phyloP scores from a whole-genome alignment of 2,113 vertebrate genomes.

The Calypte anna region DNA sequence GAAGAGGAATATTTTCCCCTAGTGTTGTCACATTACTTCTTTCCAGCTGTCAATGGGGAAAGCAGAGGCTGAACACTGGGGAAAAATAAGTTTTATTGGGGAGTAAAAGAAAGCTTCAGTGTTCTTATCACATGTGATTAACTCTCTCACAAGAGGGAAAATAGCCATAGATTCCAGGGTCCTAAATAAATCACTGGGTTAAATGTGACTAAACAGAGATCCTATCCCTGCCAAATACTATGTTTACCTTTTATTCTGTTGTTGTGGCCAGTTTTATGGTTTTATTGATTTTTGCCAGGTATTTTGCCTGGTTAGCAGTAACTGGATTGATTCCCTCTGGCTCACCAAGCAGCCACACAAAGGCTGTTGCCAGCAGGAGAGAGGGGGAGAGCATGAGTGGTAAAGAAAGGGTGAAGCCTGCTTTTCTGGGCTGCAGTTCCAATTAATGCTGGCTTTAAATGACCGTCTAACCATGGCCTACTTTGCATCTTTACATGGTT shows the following conservation, averaged over 20 bases:
- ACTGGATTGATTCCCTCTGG: not conserved
- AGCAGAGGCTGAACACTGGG: not conserved
- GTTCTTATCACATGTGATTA: not conserved
- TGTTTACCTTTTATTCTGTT: not conserved
- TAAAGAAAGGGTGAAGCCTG: not conserved
- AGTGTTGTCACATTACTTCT: not conserved
- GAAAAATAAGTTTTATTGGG: not conserved
- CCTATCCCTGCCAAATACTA: not conserved
- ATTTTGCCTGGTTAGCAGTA: not conserved
- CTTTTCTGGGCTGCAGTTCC: not conserved
- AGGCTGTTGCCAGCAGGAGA: fast-evolving
- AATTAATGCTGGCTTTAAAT: not conserved
- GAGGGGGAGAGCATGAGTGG: not conserved
- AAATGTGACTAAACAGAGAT: not conserved
- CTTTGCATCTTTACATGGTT: not conserved
- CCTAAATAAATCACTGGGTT: not conserved
- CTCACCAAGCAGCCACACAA: not conserved
- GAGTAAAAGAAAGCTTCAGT: not conserved
- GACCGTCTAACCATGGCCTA: not conserved
- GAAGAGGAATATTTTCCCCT: not conserved
- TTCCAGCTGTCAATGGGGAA: not conserved
- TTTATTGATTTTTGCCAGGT: not conserved
- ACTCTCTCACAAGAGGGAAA: not conserved
- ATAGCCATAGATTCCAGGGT: not conserved
- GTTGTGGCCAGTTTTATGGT: not conserved